Percentiles rank a stretch among this genome's conserved stretches.
These are phyloP conservation scores for Stigmatopora argus DNA, from an alignment of 2,113 vertebrate species.

Conservation along the genomic window DNA sequence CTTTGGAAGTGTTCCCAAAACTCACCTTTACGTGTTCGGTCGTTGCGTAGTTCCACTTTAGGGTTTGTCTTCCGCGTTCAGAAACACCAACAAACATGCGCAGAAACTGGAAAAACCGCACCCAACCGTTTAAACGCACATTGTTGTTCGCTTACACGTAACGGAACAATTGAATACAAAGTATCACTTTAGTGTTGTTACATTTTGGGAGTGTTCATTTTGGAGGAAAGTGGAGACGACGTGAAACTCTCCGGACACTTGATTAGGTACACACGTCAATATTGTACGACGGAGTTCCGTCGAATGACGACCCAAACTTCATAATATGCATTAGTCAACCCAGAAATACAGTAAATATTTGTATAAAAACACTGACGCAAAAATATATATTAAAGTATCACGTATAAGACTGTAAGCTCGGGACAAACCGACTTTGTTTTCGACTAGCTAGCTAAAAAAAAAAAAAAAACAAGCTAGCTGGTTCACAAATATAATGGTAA, in stretches of 20 bases:
- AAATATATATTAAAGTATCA: not conserved
- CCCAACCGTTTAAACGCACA: constrained; percentile 10
- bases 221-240: not conserved
- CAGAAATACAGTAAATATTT: not conserved
- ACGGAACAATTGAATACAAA: not conserved
- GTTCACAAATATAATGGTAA: too few relatives aligned
- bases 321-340: not conserved
- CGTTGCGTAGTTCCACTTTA: not conserved
- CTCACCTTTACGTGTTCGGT: constrained; percentile 24
- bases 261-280: not conserved
- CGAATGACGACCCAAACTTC: too few relatives aligned
- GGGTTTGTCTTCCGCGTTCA: constrained; percentile 48
- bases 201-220: too few relatives aligned
- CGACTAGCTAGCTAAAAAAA: too few relatives aligned
- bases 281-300: not conserved
- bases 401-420: not conserved
- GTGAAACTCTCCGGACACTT: not conserved
- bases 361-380: not conserved
- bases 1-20: too few relatives aligned
- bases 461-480: too few relatives aligned
- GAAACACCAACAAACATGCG: not conserved
- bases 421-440: too few relatives aligned
- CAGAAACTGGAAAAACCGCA: constrained; percentile 19
- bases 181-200: not conserved
- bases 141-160: not conserved